Evolutionary conservation across 2,113 vertebrate species (phyloP).

Genomic region (Cyanoderma ruficeps): DNA sequence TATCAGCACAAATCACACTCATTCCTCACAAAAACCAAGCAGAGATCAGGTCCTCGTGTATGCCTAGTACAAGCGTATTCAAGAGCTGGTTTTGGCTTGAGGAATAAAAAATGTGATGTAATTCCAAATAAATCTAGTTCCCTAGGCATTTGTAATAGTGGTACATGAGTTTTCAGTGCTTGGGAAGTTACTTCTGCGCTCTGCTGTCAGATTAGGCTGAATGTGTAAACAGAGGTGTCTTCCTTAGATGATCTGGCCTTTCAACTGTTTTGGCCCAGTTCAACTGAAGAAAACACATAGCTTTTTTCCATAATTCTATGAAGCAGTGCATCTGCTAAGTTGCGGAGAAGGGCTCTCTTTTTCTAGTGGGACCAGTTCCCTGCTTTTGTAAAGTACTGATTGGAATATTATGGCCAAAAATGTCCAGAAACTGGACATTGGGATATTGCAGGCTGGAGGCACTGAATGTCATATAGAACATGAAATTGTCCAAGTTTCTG

Average conservation of each 20-base stretch:
- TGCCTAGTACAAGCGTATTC: neutral
- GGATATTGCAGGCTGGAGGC: neutral
- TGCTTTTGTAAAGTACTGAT: neutral
- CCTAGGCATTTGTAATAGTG: neutral
- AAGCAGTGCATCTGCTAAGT: neutral
- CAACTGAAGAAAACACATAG: neutral
- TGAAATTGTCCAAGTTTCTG: neutral
- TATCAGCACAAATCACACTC: no score
- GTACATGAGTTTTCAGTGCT: fast-evolving
- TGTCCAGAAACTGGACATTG: neutral
- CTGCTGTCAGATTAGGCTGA: neutral
- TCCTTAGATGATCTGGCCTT: neutral
- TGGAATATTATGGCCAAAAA: neutral
- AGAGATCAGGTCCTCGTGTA: neutral
- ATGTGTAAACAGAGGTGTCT: neutral
- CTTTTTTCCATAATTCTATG: neutral
- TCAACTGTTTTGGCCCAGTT: neutral
- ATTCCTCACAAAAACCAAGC: no score
- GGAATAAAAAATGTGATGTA: neutral
- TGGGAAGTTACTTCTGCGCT: neutral
- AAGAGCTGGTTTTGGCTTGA: neutral
- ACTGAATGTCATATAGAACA: neutral
- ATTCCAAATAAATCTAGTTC: neutral
- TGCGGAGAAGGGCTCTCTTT: neutral
- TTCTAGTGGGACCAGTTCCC: neutral